Evolutionary conservation across 2,797 vertebrate genomes (phyloP), one percentile per base, ranked within the genome.

Genomic region (Microchirus variegatus): DNA sequence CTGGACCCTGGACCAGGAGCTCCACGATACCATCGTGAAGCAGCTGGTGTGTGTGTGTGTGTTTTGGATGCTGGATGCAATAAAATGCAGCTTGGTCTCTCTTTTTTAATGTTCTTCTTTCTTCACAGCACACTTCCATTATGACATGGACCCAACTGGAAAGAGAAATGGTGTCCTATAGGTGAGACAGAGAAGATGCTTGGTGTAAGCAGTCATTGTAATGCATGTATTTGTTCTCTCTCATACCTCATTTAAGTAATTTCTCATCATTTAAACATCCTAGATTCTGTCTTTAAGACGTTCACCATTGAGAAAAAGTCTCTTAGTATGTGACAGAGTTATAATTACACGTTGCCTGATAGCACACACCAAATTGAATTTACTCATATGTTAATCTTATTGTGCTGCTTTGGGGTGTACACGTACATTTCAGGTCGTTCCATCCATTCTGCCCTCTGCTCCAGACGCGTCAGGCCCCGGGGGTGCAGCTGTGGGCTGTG

Each of bases 401-500:
- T 12, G 1, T 19, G 0, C 46, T 47, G 36, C 44, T 35, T 46
- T 18, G 13, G 61, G 37, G 8, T 67, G 11, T 63, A n/a, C n/a
- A 3, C 31, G 5, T 31, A 31, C 58, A 59, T 74, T 73, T 59
- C 79, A 98, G 97, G 87, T 96, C 96, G 0, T 96, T 99, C 81
- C 93, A 92, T 86, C 96, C 96, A 0, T 97, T 99, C 86, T 94
- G 93, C 75, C 93, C 94, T 5, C 90, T 98, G 10, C 95, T 99
- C 79, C 91, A 94, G 69, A 92, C 94, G 45, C 91, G 89, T 70
- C 93, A 95, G 84, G 94, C 96, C 13, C 84, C 96, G 1, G 96
- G 96, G 61, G 96, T 98, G 43, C 96, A 99, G 90, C 90, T 98
- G 37, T 98, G 96, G 96, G 96, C 96, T 64, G 95, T 96, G 62